These are phyloP conservation scores for Leptinotarsa undecemlineata DNA, from an alignment of 1,140 invertebrate species.

Conservation along the genomic window DNA sequence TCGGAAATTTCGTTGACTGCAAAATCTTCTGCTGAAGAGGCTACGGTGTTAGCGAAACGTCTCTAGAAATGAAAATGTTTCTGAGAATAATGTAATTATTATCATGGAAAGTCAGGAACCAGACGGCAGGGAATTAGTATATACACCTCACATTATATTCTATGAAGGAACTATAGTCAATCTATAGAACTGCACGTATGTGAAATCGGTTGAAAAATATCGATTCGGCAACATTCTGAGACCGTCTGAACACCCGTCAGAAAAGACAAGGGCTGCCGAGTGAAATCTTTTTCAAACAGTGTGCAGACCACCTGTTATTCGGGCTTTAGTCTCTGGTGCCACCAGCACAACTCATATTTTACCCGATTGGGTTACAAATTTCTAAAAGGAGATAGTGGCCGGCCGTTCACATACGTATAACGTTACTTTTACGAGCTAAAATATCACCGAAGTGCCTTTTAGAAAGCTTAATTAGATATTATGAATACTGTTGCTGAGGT, in stretches of 20 bases:
- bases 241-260: not conserved
- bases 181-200: too few species aligned
- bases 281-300: conserved; percentile 8
- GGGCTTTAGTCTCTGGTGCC: not conserved
- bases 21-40: too few species aligned
- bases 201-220: too few species aligned
- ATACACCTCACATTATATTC: too few species aligned
- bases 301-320: conserved; percentile 10
- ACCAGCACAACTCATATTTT: conserved; percentile 13
- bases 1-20: too few species aligned
- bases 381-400: conserved; percentile 3
- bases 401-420: conserved; percentile 15
- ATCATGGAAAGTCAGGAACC: too few species aligned
- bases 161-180: too few species aligned
- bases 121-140: too few species aligned
- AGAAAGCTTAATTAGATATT: not conserved
- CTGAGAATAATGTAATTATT: too few species aligned
- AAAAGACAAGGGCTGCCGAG: conserved; percentile 15
- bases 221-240: too few species aligned
- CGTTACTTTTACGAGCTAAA: conserved; percentile 5
- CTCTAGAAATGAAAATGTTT: too few species aligned
- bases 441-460: not conserved
- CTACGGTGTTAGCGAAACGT: too few species aligned
- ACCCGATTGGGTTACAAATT: conserved; percentile 14
- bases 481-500: not conserved